Percentiles rank a stretch among this genome's conserved stretches.
These are phyloP conservation scores for Lepeophtheirus salmonis DNA, from an alignment of 1,140 invertebrate species.

Conservation along the genomic window DNA sequence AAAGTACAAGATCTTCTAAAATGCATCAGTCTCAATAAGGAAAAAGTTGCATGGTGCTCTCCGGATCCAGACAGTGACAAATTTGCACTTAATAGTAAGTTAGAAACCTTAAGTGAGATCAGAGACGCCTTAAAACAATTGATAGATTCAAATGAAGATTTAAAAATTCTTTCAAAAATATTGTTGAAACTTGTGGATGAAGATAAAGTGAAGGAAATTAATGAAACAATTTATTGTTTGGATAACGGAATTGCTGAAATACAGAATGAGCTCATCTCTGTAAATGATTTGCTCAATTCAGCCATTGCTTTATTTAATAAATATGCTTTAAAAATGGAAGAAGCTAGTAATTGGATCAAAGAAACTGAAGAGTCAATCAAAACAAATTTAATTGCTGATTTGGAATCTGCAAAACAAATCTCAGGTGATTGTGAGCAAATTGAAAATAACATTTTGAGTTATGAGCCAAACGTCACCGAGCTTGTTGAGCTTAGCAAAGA, in stretches of 20 bases:
- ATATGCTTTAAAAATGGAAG: conserved; percentile 55
- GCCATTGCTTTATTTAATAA: conserved; percentile 50
- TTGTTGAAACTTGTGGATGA: conserved; percentile 22
- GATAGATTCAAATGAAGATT: conserved; percentile 22
- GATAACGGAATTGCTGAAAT: conserved; percentile 10
- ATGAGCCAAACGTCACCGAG: conserved; percentile 42
- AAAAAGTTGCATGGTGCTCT: conserved; percentile 79
- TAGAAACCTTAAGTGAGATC: conserved; percentile 55
- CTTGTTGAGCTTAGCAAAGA: conserved; percentile 45
- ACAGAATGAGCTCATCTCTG: conserved; percentile 8
- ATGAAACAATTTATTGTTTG: conserved; percentile 12
- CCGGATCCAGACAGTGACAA: conserved; percentile 65
- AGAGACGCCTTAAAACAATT: conserved; percentile 41
- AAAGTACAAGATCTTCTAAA: conserved; percentile 58
- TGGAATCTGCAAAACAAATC: background rate
- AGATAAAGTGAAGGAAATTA: conserved; percentile 21
- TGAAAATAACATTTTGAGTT: conserved; percentile 39
- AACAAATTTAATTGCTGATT: conserved; percentile 28
- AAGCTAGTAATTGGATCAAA: conserved; percentile 60
- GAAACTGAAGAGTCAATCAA: conserved; percentile 59
- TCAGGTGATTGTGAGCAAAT: conserved; percentile 27
- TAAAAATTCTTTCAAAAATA: conserved; percentile 22
- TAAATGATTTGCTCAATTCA: conserved; percentile 17
- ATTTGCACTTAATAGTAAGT: conserved; percentile 79
- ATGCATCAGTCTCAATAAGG: conserved; percentile 52